These are phyloP conservation scores for Romanomermis culicivorax DNA, from an alignment of 2,888 invertebrate species.

Conservation along the genomic window DNA sequence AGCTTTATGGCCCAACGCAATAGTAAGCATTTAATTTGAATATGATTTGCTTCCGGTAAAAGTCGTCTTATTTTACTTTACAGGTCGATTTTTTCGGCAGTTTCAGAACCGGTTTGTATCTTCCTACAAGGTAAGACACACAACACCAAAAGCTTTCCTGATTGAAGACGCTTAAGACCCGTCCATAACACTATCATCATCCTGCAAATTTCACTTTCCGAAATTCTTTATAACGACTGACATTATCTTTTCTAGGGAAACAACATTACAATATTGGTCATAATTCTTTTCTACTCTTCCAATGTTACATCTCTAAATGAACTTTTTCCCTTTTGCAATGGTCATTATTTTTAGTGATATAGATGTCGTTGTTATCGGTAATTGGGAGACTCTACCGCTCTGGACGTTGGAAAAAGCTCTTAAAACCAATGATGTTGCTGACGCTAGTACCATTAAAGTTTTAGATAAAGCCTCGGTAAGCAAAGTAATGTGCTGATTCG, in stretches of 20 bases:
- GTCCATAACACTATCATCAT: no score
- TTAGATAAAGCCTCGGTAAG: conserved; percentile 78
- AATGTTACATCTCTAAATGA: no score
- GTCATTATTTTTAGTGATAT: conserved; percentile 40
- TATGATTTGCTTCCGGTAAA: conserved; percentile 14
- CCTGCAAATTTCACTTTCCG: no score
- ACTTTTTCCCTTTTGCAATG: neutral
- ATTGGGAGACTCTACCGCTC: conserved; percentile 74
- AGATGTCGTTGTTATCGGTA: conserved; percentile 48
- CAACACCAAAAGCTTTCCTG: no score
- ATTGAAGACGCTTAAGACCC: no score
- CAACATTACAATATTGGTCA: no score
- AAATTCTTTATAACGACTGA: no score
- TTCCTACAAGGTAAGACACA: conserved; percentile 59
- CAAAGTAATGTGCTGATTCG: conserved; percentile 13
- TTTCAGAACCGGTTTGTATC: conserved; percentile 83
- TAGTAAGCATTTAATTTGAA: conserved; percentile 24
- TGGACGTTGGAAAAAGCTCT: conserved; percentile 74
- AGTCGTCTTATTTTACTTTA: conserved; percentile 10
- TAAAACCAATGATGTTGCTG: conserved; percentile 65
- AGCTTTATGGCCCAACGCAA: conserved; percentile 69
- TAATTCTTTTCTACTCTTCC: no score
- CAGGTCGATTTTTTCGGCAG: conserved; percentile 91
- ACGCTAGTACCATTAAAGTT: conserved; percentile 72
- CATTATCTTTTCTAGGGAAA: no score